Base-by-base conservation (phyloP, 2,888 invertebrate genomes). In the Brenthis daphne region DNA sequence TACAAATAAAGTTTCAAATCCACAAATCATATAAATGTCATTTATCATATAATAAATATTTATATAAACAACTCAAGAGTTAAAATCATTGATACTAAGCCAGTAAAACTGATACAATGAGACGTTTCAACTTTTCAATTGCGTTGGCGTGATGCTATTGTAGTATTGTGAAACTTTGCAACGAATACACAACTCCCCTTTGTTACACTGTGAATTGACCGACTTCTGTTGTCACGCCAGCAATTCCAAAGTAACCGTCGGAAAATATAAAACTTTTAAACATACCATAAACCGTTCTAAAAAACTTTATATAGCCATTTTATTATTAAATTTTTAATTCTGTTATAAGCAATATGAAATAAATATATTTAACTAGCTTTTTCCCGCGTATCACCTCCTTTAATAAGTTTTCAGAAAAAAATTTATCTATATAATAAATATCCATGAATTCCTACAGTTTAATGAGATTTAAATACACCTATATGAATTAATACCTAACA, bases 191-290 rank as follows among this genome's bases (percentile, higher is more conserved):
- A 69, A 65, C 55, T 56, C 48, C 53, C 64, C 56, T 65, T 58
- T 57, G 63, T 57, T 56, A 54, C 50, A 50, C 50, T 24, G 48
- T 60, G 60, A 65, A 69, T 68, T 69, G 64, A 65, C 65, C 65
- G 68, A 69, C 54, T 69, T 69, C 55, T 43, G 68, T 69, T 69
- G 65, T 69, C 58, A 65, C 54, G 29, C 65, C 4, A 65, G 24
- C 51, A 24, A 29, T 65, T 51, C 51, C 12, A 29, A 29, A 33
- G 60, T 33, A 61, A 51, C 37, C 37, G 37, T 60, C 33, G 13
- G 55, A 47, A 53, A 66, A 48, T 60, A 20, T 29, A 55, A 57
- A 66, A 43, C 48, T 55, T 66, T 20, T 48, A 60, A 55, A 60
- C 6, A 47, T 24, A 65, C 20, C 24, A 51, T 43, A 56, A 43